Base-by-base conservation (phyloP, 2,888 invertebrate genomes). In the Caenorhabditis sp. region DNA sequence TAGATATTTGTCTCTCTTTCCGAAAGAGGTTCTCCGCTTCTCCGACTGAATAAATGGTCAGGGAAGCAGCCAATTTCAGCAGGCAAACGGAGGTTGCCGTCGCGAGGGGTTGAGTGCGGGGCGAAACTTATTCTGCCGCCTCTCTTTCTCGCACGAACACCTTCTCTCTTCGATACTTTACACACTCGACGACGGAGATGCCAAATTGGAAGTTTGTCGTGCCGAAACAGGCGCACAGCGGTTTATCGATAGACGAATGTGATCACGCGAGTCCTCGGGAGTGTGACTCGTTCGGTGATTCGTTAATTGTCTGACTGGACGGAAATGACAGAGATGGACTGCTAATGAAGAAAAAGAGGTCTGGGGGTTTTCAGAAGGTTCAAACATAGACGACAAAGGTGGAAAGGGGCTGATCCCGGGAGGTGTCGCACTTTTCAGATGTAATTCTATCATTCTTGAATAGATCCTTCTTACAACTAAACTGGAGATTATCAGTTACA, bases 201-300 rank as follows among this genome's bases (percentile, higher is more conserved):
- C 43, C 65, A 65, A 55, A 53, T 63, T 55, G 65, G 55, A 53
- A 65, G 65, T 65, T 63, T 63, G 45, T 45, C 45, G 45, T 55
- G 37, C 45, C 53, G 46, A 41, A 24, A 55, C 22, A 35, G 65
- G 43, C 41, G 45, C 9, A 52, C 24, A 52, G 24, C 27, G 24
- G 52, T 26, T 55, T 65, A 55, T 55, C 55, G 55, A 65, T 55
- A 65, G 65, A 63, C 43, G 30, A 43, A 63, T 43, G 30, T 35
- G 55, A 55, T 65, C 65, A 65, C 65, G 65, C 45, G 65, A 55
- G 63, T 63, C 41, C 3, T 52, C 68, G 68, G 58, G 58, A 68
- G 68, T 68, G 68, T 68, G 68, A 68, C 63, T 53, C n/a, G n/a
- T n/a, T n/a, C n/a, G n/a, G n/a, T n/a, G n/a, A n/a, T n/a, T n/a